Evolutionary conservation across 1,140 invertebrate genomes (phyloP), one percentile per base, ranked within the genome.

Genomic region (Procambarus virginalis): DNA sequence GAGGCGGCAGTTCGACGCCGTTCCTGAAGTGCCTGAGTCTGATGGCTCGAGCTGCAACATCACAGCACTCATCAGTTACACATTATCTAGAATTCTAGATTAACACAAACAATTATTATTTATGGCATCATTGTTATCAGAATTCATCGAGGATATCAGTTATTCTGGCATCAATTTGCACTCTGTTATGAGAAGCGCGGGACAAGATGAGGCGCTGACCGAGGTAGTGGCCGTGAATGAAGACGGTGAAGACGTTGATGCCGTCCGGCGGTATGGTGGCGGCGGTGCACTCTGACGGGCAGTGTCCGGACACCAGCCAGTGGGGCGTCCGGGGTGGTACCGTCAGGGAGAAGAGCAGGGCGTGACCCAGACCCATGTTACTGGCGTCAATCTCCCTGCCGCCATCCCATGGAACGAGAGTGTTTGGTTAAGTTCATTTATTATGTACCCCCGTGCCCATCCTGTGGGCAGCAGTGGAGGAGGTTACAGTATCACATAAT

Each of bases 241-340:
- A 95, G 77, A 96, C 95, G 86, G 96, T 96, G 93, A 96, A 96
- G 93, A 96, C 95, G 93, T 96, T 96, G 92, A 96, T 95, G 68
- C 90, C 90, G 12, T 80, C 75, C 14, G 58, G 46, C 10, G 90
- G 90, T 22, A 91, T 58, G 3, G 79, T 80, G 2, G 60, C 48
- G 14, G 70, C 76, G 45, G 90, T 91, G 46, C 90, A 91, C 64
- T 68, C 81, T 0, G 81, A 75, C 55, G 85, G 48, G 70, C 90
- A 91, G 75, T 91, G 90, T 8, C 90, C 90, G 9, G 85, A 78
- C 12, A 84, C 86, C n/a, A 84, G n/a, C 90, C 90, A 91, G 49
- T 60, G 20, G 1, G 90, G 81, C 12, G 58, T 34, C 12, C 73
- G 9, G 12, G 90, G 90, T n/a, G 90, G 90, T 20, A 91, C 86